Evolutionary conservation across 2,888 invertebrate species (phyloP), one percentile per base, ranked within the genome.

Genomic region (Poecilus cupreus): DNA sequence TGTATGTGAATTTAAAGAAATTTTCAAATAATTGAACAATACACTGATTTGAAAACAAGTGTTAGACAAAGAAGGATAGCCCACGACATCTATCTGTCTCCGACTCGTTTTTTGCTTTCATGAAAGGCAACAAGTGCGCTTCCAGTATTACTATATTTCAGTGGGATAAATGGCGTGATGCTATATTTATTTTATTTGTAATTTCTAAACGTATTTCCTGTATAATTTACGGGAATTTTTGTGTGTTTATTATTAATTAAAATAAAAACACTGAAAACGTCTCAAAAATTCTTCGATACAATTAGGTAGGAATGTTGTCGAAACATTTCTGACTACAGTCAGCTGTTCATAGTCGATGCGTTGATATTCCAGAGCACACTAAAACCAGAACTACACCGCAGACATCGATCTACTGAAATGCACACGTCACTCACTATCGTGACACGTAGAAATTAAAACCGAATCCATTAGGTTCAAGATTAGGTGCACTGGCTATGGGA

Each of bases 381-480:
- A 60, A 32, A 32, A 32, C 32, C 32, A 32, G 60, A 60, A 0
- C 54, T 54, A 22, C 20, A 11, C 26, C 26, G 13, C n/a, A 24
- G 3, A 37, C 76, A 54, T 76, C 75, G 54, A 76, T 76, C 75
- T 54, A 76, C 75, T 18, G 20, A 77, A 77, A 77, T 13, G 76
- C 22, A 39, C 76, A 77, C 76, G 76, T 77, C 76, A 77, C 20
- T 77, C 76, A 77, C 5, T 57, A 39, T 57, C 76, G 76, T 76
- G 76, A 76, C 76, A 76, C 20, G 39, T 76, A 57, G 76, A 76
- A 76, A 76, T 77, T 77, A 57, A 77, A 77, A 77, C 57, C 57
- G 76, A 77, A 77, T 39, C 76, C 57, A 77, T 77, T 77, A 57
- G 20, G 54, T 57, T 43, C 39, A 18, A 32, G 39, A 57, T 57